Evolutionary conservation across 2,113 vertebrate species (phyloP).

Genomic region (Myotis yumanensis): DNA sequence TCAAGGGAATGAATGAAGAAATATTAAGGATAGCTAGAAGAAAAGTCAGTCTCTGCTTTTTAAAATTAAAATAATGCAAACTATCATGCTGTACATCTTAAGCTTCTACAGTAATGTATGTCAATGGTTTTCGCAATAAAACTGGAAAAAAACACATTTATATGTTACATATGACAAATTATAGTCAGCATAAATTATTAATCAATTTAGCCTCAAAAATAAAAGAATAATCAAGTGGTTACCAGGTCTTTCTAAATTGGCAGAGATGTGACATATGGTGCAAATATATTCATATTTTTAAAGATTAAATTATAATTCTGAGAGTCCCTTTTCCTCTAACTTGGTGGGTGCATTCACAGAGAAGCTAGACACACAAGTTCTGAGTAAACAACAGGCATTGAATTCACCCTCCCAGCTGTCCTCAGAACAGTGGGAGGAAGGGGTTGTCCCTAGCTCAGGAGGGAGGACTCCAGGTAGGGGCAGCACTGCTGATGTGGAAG

Average conservation of each 20-base stretch:
- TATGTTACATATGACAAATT: not conserved
- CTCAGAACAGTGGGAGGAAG: not conserved
- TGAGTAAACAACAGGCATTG: not conserved
- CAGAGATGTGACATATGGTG: not conserved
- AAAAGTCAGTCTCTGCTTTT: not conserved
- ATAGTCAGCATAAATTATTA: not conserved
- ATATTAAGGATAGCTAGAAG: not conserved
- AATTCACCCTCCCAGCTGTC: not conserved
- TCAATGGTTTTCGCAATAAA: not conserved
- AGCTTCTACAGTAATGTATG: not conserved
- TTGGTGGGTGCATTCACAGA: not conserved
- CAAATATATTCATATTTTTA: not conserved
- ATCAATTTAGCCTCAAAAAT: not conserved
- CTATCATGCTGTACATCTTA: not conserved
- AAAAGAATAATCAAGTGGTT: not conserved
- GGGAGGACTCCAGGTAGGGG: not conserved
- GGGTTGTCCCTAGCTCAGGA: not conserved
- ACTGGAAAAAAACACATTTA: not conserved
- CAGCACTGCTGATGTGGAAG: not conserved
- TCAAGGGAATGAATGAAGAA: not conserved
- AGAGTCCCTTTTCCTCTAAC: not conserved
- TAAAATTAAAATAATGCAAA: not conserved
- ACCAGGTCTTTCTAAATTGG: not conserved
- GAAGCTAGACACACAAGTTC: not conserved
- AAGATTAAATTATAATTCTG: not conserved